These are phyloP conservation scores for Furcula furcula DNA, from an alignment of 2,888 invertebrate species.

Conservation along the genomic window DNA sequence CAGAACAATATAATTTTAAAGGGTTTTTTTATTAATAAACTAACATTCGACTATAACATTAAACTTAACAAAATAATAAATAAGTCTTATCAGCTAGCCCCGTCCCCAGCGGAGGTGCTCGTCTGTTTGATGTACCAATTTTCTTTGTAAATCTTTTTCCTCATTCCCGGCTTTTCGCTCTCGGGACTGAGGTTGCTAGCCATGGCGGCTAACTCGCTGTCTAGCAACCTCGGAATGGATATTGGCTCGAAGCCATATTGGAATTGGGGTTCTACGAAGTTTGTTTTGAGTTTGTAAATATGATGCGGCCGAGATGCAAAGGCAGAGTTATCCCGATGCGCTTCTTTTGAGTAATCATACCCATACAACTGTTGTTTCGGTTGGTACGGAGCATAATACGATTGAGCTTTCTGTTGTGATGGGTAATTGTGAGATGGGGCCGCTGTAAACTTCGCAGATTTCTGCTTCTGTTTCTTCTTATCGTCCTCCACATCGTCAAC, in stretches of 20 bases:
- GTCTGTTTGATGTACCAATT: slow-evolving; percentile 76
- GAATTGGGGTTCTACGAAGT: slow-evolving; percentile 72
- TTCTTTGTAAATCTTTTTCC: slow-evolving; percentile 72
- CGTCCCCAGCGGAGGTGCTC: slow-evolving; percentile 56
- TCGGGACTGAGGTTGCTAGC: slow-evolving; percentile 64
- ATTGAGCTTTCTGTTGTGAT: slow-evolving; percentile 42
- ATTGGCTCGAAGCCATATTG: slow-evolving; percentile 76
- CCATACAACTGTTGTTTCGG: slow-evolving; percentile 48
- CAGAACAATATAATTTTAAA: slow-evolving; percentile 10
- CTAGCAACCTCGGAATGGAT: slow-evolving; percentile 56
- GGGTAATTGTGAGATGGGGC: slow-evolving; percentile 43
- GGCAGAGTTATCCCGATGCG: slow-evolving; percentile 54
- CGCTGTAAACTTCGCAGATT: slow-evolving; percentile 47
- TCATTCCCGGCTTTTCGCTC: slow-evolving; percentile 62
- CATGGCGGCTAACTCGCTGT: slow-evolving; percentile 70
- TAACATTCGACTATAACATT: slow-evolving; percentile 36
- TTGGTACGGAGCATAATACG: slow-evolving; percentile 52
- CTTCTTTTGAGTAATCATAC: slow-evolving; percentile 54
- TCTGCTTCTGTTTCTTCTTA: slow-evolving; percentile 46
- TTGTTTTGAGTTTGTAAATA: slow-evolving; percentile 52
- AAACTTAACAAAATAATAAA: slow-evolving; percentile 51
- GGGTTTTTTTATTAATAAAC: slow-evolving; percentile 28
- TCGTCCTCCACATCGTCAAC: slow-evolving; percentile 32
- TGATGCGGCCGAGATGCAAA: slow-evolving; percentile 54
- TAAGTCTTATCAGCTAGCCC: slow-evolving; percentile 64